phyloP scores from a whole-genome alignment of 2,797 vertebrate genomes.

The Nyctalus aviator region DNA sequence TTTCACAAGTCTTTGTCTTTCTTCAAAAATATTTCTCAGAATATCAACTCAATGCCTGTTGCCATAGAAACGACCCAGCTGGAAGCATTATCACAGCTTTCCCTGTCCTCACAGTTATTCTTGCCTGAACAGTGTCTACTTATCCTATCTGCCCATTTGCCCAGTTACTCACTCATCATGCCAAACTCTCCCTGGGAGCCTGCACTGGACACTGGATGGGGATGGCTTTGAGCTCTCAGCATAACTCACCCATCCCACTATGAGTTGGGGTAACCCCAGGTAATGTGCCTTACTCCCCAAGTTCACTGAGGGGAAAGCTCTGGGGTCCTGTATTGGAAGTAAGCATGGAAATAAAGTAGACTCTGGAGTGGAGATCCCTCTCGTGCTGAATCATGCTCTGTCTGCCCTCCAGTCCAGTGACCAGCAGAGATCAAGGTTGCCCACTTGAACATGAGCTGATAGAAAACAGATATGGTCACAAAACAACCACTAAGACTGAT shows the following conservation, averaged over 20 bases:
- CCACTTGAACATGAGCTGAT: neutral
- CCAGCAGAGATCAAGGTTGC: neutral
- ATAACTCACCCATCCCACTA: neutral
- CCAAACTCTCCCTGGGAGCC: neutral
- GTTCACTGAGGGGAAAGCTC: neutral
- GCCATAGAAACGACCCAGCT: fast-evolving
- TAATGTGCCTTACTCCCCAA: fast-evolving
- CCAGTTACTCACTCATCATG: neutral
- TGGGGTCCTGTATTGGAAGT: neutral
- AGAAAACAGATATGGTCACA: neutral
- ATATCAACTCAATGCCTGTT: fast-evolving
- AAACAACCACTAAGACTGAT: neutral
- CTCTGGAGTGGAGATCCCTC: fast-evolving
- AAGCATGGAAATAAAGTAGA: neutral
- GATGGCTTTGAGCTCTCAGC: neutral
- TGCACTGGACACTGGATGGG: neutral
- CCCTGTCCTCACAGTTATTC: neutral
- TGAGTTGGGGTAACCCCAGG: neutral
- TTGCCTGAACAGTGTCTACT: too few relatives aligned
- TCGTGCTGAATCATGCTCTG: fast-evolving
- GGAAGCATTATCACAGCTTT: fast-evolving
- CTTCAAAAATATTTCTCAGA: neutral
- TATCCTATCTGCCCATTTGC: neutral
- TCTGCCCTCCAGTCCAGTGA: fast-evolving
- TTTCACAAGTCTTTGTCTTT: neutral